Base-by-base conservation (phyloP, 2,113 vertebrate species). In the Chiloscyllium plagiosum region DNA sequence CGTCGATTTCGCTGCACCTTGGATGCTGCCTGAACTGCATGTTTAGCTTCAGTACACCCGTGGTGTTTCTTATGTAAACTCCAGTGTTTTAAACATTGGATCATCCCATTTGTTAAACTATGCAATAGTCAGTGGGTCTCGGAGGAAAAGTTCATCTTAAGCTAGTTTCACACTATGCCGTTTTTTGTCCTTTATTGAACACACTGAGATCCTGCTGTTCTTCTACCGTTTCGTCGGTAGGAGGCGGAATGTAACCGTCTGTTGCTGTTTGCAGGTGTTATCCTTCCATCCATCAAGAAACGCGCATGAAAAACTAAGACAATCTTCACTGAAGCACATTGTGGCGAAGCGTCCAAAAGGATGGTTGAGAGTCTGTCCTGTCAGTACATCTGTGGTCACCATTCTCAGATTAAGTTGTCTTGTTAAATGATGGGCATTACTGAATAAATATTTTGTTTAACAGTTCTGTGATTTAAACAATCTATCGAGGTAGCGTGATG, bases 221-320 rank as follows among this genome's bases (percentile, higher is more conserved):
- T 69, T 95, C 37, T 4, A 42, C 0, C 10, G 22, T 0, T 8
- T 0, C 20, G 68, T 42, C 93, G 42, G 37, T 70, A 7, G 93
- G 93, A 94, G 93, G 93, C 93, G 93, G 93, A 95, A 72, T 47
- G 93, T 26, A 95, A 70, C 93, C 68, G 68, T 19, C 52, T 94
- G 65, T 37, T 4, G 19, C 1, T 47, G 92, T 70, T 42, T 42
- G n/a, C 66, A n/a, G 3, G 20, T 42, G 37, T 95, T 12, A 26
- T 87, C 22, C 50, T 47, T 87, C 29, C 2, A 2, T 95, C 37
- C 17, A 12, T 69, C n/a, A 50, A 29, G 15, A 12, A 47, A 86
- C 20, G 42, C 22, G 56, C 3, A 52, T 29, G 86, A 52, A 83
- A 83, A 83, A 47, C 26, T 65, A 17, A 19, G 17, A 13, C 89